A percentile compares a stretch with the other conserved stretches of the same genome.
Evolutionary conservation across 92 coral and sea anemone species (phyloP).

Genomic region (Heteractis magnifica): DNA sequence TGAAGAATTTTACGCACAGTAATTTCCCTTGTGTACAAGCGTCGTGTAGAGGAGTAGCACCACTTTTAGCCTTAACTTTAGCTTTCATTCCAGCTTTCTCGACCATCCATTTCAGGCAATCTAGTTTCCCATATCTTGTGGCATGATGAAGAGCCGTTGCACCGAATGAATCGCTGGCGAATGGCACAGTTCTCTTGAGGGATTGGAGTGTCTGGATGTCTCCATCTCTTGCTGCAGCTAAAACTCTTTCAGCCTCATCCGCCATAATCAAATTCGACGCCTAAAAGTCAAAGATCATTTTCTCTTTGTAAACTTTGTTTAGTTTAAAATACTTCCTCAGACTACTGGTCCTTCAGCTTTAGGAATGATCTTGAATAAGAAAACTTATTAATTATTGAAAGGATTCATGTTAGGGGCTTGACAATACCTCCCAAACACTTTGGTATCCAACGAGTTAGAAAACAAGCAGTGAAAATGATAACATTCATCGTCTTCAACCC

Average conservation of each 20-base stretch:
- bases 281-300: slow-evolving; percentile 16
- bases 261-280: slow-evolving; percentile 5
- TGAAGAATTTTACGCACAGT: slow-evolving; percentile 66
- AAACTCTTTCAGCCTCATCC: slow-evolving; percentile 65
- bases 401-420: background rate
- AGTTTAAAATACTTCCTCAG: background rate
- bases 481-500: background rate
- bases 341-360: background rate
- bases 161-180: slow-evolving; percentile 74
- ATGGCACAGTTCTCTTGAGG: slow-evolving; percentile 59
- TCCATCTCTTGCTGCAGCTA: slow-evolving; percentile 82
- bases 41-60: slow-evolving; percentile 79
- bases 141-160: slow-evolving; percentile 83
- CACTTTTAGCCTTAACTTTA: slow-evolving; percentile 56
- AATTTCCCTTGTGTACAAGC: slow-evolving; percentile 79
- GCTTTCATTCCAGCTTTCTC: slow-evolving; percentile 66
- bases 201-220: slow-evolving; percentile 63
- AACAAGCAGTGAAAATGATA: background rate
- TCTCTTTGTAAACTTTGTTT: slow-evolving; percentile 29
- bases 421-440: background rate
- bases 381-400: slow-evolving; percentile 4
- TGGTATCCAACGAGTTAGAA: background rate
- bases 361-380: slow-evolving; percentile 27
- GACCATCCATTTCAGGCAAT: slow-evolving; percentile 76
- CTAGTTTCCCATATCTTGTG: slow-evolving; percentile 64